A percentile compares a stretch with the other conserved stretches of the same genome.
These are phyloP conservation scores for Xiphophorus birchmanni DNA, from an alignment of 2,797 vertebrate genomes.

Conservation along the genomic window DNA sequence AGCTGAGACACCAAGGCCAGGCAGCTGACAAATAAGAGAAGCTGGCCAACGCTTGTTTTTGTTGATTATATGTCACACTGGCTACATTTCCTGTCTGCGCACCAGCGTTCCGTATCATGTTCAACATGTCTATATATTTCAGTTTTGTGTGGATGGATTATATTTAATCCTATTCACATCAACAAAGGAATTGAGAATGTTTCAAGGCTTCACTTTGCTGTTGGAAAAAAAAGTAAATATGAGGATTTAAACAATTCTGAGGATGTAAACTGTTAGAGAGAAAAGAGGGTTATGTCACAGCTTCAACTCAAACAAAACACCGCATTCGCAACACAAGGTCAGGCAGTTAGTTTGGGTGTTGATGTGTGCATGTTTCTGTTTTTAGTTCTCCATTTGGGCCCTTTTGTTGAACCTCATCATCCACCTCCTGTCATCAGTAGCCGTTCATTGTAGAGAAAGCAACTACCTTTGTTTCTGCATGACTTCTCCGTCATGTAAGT, in stretches of 20 bases:
- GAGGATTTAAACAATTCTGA: slow-evolving; percentile 33
- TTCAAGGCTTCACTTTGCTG: slow-evolving; percentile 24
- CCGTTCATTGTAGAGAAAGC: slow-evolving; percentile 28
- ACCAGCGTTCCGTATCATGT: slow-evolving; percentile 23
- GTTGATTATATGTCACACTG: slow-evolving; percentile 53
- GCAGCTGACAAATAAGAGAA: slow-evolving; percentile 66
- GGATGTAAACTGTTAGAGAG: slow-evolving; percentile 30
- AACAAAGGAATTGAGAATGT: slow-evolving; percentile 22
- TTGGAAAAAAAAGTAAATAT: slow-evolving; percentile 18
- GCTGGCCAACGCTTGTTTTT: slow-evolving; percentile 38
- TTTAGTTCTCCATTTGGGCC: slow-evolving; percentile 13
- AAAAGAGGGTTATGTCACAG: slow-evolving; percentile 10
- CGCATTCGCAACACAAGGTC: slow-evolving; percentile 28
- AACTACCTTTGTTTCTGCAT: slow-evolving; percentile 27
- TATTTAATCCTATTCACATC: slow-evolving; percentile 31
- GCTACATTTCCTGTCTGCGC: slow-evolving; percentile 36
- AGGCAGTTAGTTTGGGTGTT: slow-evolving; percentile 31
- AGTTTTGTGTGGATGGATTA: slow-evolving; percentile 33
- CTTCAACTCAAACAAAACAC: slow-evolving; percentile 4
- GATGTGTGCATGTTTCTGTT: slow-evolving; percentile 28
- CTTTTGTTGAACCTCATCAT: slow-evolving; percentile 31
- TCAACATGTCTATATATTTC: slow-evolving; percentile 21
- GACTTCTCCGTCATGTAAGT: slow-evolving; percentile 24
- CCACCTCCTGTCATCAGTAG: slow-evolving; percentile 34
- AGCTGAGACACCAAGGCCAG: slow-evolving; percentile 60